Conservation (phyloP, 30 jellyfish, hydroid and myxozoan species). For the Cassiopea andromeda region DNA sequence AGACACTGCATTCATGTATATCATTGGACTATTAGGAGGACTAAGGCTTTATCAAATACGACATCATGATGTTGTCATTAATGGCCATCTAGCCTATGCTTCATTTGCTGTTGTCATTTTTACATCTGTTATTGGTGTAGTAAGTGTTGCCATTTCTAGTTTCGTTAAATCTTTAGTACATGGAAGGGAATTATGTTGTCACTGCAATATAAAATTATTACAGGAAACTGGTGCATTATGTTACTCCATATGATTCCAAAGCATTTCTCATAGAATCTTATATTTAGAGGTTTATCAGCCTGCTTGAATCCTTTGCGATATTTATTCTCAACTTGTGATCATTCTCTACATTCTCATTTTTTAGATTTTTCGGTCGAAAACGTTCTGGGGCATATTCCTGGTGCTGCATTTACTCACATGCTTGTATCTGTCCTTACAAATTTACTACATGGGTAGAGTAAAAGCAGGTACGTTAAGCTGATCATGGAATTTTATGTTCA, state of each 20-base stretch:
- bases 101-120: slow-evolving; percentile 94
- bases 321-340: too few relatives aligned
- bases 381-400: slow-evolving; percentile 81
- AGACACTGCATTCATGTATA: slow-evolving; percentile 98
- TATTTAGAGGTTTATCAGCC: too few relatives aligned
- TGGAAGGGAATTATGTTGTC: too few relatives aligned
- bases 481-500: too few relatives aligned
- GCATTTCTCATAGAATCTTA: too few relatives aligned
- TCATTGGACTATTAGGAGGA: slow-evolving; percentile 91
- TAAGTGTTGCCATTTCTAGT: slow-evolving; percentile 15
- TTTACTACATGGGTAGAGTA: slow-evolving; percentile 95
- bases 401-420: slow-evolving; percentile 79
- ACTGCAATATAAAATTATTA: too few relatives aligned
- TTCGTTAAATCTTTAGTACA: too few relatives aligned
- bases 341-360: background rate
- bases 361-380: slow-evolving; percentile 85
- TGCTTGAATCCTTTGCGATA: too few relatives aligned
- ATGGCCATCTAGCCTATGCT: slow-evolving; percentile 90
- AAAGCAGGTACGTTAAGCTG: slow-evolving; percentile 68
- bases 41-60: slow-evolving; percentile 92
- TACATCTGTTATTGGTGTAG: slow-evolving; percentile 96
- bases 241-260: too few relatives aligned
- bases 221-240: too few relatives aligned
- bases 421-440: slow-evolving; percentile 75
- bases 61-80: slow-evolving; percentile 87